A percentile compares a stretch with the other conserved stretches of the same genome.
These are phyloP conservation scores for Ypsolopha scabrella DNA, from an alignment of 2,888 invertebrate species.

Conservation along the genomic window DNA sequence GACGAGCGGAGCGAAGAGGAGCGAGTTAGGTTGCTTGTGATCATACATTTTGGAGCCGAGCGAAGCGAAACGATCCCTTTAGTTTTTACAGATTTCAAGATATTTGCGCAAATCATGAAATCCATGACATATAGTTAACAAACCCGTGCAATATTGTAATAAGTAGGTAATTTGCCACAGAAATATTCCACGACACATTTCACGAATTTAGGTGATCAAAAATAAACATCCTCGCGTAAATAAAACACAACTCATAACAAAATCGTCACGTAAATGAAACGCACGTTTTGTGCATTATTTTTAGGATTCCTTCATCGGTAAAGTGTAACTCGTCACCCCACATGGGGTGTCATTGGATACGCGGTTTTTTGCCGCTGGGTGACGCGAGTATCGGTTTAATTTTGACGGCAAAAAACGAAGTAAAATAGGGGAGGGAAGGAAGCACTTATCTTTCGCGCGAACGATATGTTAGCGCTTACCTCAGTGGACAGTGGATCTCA, in stretches of 20 bases:
- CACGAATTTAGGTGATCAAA: neutral
- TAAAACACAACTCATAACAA: slow-evolving; percentile 43
- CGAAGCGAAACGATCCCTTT: no score
- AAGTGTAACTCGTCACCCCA: slow-evolving; percentile 10
- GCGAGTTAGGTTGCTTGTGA: no score
- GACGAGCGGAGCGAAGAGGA: no score
- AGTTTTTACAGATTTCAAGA: no score
- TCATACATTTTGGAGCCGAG: no score
- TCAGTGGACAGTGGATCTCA: slow-evolving; percentile 21
- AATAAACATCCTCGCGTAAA: neutral
- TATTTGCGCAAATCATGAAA: no score
- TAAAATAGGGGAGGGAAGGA: slow-evolving; percentile 19
- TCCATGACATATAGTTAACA: no score
- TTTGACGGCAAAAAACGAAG: slow-evolving; percentile 38
- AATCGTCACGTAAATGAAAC: slow-evolving; percentile 64
- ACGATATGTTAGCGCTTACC: slow-evolving; percentile 53
- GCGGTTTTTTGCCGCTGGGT: slow-evolving; percentile 23
- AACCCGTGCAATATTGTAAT: no score
- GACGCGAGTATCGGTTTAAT: slow-evolving; percentile 36
- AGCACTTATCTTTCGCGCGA: slow-evolving; percentile 59
- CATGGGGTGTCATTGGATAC: slow-evolving; percentile 35
- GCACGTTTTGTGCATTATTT: slow-evolving; percentile 52
- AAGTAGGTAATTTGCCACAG: neutral
- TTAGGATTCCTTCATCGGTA: slow-evolving; percentile 16
- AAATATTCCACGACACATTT: neutral